Conservation (phyloP, 92 coral and sea anemone genomes). For the Epizoanthus rinbou region DNA sequence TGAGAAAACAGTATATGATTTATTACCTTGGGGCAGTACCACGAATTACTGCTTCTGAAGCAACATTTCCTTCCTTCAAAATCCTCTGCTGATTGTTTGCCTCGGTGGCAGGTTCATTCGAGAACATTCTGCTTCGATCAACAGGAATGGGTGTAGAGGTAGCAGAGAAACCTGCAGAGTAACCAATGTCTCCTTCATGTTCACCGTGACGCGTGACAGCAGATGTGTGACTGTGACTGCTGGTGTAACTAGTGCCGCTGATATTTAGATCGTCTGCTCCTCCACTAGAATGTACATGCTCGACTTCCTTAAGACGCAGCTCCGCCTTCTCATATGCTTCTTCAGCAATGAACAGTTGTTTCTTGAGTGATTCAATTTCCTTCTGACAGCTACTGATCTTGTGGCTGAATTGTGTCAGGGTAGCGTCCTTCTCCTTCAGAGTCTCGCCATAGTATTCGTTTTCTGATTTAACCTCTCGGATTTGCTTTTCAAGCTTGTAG, state of each 20-base stretch:
- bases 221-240: not conserved
- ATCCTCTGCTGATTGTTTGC: too few relatives aligned
- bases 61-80: too few relatives aligned
- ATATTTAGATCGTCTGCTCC: conserved; percentile 13
- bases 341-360: conserved; percentile 43
- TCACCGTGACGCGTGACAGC: not conserved
- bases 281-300: conserved; percentile 37
- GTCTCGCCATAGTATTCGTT: conserved; percentile 43
- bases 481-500: conserved; percentile 52
- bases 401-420: conserved; percentile 55
- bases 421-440: conserved; percentile 52
- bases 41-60: not conserved
- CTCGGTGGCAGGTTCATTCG: not conserved
- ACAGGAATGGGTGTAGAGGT: conserved; percentile 19
- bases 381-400: conserved; percentile 59
- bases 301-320: conserved; percentile 55
- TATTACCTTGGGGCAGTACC: not conserved
- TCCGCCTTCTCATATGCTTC: conserved; percentile 51
- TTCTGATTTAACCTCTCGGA: conserved; percentile 52
- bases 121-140: conserved; percentile 1
- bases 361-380: conserved; percentile 60
- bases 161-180: conserved; percentile 10
- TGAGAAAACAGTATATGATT: too few relatives aligned
- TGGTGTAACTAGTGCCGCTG: conserved; percentile 13
- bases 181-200: not conserved